Evolutionary conservation across 2,797 vertebrate species (phyloP), one percentile per base, ranked within the genome.

Genomic region (Apodemus agrarius): DNA sequence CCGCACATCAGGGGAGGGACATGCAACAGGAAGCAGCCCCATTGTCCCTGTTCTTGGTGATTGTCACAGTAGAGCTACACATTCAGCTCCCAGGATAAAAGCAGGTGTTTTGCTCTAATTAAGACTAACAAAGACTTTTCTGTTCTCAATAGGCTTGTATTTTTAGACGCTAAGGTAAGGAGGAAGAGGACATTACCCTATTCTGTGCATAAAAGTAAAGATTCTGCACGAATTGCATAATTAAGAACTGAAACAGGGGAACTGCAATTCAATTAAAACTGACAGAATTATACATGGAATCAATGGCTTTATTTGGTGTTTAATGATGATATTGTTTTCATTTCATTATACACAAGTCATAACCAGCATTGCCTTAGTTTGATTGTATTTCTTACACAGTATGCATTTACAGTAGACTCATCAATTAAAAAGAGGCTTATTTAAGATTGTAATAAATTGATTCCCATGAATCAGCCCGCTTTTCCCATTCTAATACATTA

Each of bases 291-390:
- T 97, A 94, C 89, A 97, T 46, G 86, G 96, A 98, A 98, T 98
- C 98, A 98, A 98, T 98, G 97, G 92, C 97, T 98, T 98, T 97
- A 97, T 96, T 98, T 98, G 97, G 97, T 97, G 82, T 97, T 98
- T 98, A 98, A 98, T 98, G 98, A 97, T 97, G 96, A 98, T 96
- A 97, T 95, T 95, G 98, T 97, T 98, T 98, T 98, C 88, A 96
- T 97, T 98, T 98, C 93, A 91, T 98, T 98, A 92, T 96, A 96
- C 84, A 74, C 96, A 96, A 98, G 89, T 98, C 97, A 98, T 97
- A 98, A 96, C 52, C 80, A 95, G 84, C 75, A 97, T 97, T 94
- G 93, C 97, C 83, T 98, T 96, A 61, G 63, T 89, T 97, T 98
- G 98, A 96, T 75, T 97, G 14, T 97, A 95, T 96, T 98, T 92